Conservation (phyloP, 2,797 vertebrate genomes). For the Hyperoplus immaculatus region DNA sequence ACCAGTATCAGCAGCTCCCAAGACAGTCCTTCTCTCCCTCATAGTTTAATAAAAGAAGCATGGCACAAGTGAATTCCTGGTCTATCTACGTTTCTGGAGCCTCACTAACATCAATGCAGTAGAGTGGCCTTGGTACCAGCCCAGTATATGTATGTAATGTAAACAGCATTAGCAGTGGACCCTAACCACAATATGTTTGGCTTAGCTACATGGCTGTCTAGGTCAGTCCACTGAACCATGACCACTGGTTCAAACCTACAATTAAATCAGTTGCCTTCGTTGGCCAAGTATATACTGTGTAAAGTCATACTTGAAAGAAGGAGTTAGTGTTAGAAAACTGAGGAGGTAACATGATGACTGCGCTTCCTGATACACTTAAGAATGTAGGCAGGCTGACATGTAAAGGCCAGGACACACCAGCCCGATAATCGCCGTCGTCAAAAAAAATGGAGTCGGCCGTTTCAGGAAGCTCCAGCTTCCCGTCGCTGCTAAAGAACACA, state of each 20-base stretch:
- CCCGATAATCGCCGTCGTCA: too few species aligned
- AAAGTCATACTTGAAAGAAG: constrained; percentile 17
- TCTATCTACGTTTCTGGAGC: constrained; percentile 36
- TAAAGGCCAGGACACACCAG: too few species aligned
- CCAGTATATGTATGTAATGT: constrained; percentile 62
- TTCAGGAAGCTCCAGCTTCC: too few species aligned
- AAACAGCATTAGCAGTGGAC: constrained; percentile 76
- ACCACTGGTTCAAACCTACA: constrained; percentile 33
- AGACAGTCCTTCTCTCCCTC: constrained; percentile 17
- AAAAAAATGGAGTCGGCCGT: too few species aligned
- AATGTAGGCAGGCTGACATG: not conserved
- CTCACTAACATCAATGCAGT: constrained; percentile 50
- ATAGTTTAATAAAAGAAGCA: constrained; percentile 32
- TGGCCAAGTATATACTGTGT: constrained; percentile 6
- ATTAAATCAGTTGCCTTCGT: constrained; percentile 28
- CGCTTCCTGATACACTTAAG: not conserved
- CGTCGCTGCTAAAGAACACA: too few species aligned
- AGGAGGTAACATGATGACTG: constrained; percentile 12
- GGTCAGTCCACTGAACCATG: constrained; percentile 61
- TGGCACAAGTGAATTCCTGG: constrained; percentile 28
- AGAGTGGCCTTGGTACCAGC: constrained; percentile 38
- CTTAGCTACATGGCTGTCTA: constrained; percentile 73
- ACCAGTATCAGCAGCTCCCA: too few species aligned
- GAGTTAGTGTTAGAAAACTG: constrained; percentile 1
- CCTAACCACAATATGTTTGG: constrained; percentile 74